Base-by-base conservation (phyloP, 2,113 vertebrate species). In the Nansenia antarctica region DNA sequence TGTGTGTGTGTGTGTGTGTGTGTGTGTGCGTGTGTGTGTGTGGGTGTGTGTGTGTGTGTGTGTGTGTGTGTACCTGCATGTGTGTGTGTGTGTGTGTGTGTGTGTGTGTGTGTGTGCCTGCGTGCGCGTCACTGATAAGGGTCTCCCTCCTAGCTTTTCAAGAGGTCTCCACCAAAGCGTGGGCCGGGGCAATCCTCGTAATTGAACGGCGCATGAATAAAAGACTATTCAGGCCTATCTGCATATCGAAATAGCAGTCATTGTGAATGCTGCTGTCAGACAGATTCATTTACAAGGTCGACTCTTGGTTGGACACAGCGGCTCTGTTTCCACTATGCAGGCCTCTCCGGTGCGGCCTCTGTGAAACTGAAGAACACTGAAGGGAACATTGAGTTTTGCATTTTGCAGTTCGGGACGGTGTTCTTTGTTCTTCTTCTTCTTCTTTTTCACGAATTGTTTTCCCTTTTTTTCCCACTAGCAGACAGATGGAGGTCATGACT, bases 121-220 rank as follows among this genome's bases (percentile, higher is more conserved):
- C 32, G 22, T 63, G 35, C 32, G 35, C 18, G 35, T 64, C 2
- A 9, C 29, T 34, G 29, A 60, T 31, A n/a, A 31, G 30, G 57
- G 34, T 34, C 15, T 27, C 52, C 32, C 52, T 57, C 52, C 49
- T 7, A 37, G 31, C 37, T 37, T 35, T 27, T 12, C 9, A 8
- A 5, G 15, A 57, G 52, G 3, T 11, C 8, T 55, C 30, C 15
- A 31, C 69, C 49, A 62, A 49, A 49, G 5, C 12, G 18, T 7
- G 4, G 45, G n/a, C 5, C 32, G 32, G 26, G 42, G 64, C 29
- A 26, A 52, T 58, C 35, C 62, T n/a, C 63, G 22, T 61, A 61
- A 67, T 73, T 54, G 12, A 57, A 34, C 12, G 14, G 22, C 11
- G 27, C 24, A 67, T 67, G 54, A 73, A 67, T 73, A 61, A 67